Conservation (phyloP, 2,888 invertebrate genomes). For the Sclerodermus sp. region DNA sequence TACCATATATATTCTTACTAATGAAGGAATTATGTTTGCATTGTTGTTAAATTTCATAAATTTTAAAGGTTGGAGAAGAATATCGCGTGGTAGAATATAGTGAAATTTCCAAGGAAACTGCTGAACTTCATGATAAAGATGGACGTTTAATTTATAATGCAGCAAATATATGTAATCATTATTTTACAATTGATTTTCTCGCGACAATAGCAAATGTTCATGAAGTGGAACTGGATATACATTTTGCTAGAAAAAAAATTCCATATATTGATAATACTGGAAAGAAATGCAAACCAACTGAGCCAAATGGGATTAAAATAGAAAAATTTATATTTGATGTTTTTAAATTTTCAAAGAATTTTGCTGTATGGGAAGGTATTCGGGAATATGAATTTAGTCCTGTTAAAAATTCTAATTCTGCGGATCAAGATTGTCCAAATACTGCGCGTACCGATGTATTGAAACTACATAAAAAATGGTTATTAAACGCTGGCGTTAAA, state of each 20-base stretch:
- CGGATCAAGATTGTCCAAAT: conserved; percentile 86
- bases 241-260: conserved; percentile 97
- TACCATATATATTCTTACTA: background rate
- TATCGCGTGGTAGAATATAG: conserved; percentile 97
- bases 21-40: background rate
- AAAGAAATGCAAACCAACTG: conserved; percentile 71
- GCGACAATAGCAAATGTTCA: conserved; percentile 70
- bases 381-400: conserved; percentile 96
- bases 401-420: conserved; percentile 88
- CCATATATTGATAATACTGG: conserved; percentile 77
- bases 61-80: conserved; percentile 71
- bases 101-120: conserved; percentile 86
- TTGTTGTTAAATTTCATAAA: background rate
- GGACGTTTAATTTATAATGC: conserved; percentile 88
- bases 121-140: conserved; percentile 75
- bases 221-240: conserved; percentile 80
- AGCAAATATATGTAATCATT: conserved; percentile 98
- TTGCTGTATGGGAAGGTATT: conserved; percentile 90
- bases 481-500: conserved; percentile 79
- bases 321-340: conserved; percentile 99
- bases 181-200: conserved; percentile 88
- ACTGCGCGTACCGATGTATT: conserved; percentile 81
- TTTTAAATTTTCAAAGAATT: conserved; percentile 87
- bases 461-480: conserved; percentile 75
- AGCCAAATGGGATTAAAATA: conserved; percentile 95